Conservation (phyloP, 2,888 invertebrate species). For the Drepana falcataria region DNA sequence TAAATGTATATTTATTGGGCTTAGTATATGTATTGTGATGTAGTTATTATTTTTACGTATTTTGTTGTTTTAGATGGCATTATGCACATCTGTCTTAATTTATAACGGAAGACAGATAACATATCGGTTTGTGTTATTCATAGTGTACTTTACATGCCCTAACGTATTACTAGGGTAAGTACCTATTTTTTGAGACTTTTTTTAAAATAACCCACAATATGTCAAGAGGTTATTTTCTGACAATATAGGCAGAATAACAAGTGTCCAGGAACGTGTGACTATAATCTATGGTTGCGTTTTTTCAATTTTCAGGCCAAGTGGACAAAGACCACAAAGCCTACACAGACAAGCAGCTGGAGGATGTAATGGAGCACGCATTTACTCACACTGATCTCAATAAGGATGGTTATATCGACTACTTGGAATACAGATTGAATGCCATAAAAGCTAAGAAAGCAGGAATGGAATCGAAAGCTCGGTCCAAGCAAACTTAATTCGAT, state of each 20-base stretch:
- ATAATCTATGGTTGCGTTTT: too few relatives aligned
- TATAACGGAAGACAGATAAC: background rate
- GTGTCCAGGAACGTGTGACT: too few relatives aligned
- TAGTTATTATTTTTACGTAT: too few relatives aligned
- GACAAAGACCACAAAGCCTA: conserved; percentile 54
- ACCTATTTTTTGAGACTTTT: conserved; percentile 4
- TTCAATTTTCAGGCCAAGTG: conserved; percentile 46
- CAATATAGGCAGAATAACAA: too few relatives aligned
- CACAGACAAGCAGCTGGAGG: conserved; percentile 75
- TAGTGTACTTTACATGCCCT: conserved; percentile 27
- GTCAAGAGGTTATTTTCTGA: too few relatives aligned
- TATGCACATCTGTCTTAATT: conserved; percentile 1
- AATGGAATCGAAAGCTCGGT: conserved; percentile 1
- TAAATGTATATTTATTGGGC: too few relatives aligned
- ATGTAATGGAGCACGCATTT: conserved; percentile 81
- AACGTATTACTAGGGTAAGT: conserved; percentile 47
- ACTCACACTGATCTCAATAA: conserved; percentile 82
- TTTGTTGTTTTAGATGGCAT: too few relatives aligned
- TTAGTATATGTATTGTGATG: too few relatives aligned
- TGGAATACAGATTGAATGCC: conserved; percentile 72
- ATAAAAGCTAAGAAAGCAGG: conserved; percentile 31
- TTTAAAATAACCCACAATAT: background rate
- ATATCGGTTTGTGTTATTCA: conserved; percentile 15
- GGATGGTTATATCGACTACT: conserved; percentile 86
- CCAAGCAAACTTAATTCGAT: background rate